phyloP scores from a whole-genome alignment of 2,797 vertebrate genomes.

The Adrianichthys oophorus region DNA sequence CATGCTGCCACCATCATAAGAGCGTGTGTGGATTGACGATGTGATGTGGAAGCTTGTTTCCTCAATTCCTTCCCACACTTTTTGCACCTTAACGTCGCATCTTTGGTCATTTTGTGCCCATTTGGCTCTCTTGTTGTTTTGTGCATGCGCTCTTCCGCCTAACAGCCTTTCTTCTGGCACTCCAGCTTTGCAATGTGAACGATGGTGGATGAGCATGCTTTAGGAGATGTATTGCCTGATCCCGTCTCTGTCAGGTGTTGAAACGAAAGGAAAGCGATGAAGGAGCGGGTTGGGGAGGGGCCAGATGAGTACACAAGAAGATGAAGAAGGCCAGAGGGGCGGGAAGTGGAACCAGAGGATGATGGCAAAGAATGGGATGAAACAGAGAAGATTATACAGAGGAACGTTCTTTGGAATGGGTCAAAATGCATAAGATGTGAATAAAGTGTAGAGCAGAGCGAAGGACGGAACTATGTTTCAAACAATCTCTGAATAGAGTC shows the following conservation, averaged over 20 bases:
- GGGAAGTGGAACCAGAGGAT: slow-evolving; percentile 49
- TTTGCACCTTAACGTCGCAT: slow-evolving; percentile 18
- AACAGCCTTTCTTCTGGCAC: slow-evolving; percentile 19
- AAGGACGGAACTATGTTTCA: slow-evolving; percentile 27
- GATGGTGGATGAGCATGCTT: slow-evolving; percentile 67
- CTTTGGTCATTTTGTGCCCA: slow-evolving; percentile 57
- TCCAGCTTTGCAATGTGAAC: slow-evolving; percentile 52
- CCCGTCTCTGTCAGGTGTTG: slow-evolving; percentile 71
- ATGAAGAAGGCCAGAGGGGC: slow-evolving; percentile 34
- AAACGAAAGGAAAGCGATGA: slow-evolving; percentile 60
- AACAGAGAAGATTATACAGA: slow-evolving; percentile 44
- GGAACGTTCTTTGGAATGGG: slow-evolving; percentile 17
- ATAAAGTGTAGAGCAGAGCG: slow-evolving; percentile 33
- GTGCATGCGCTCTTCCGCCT: slow-evolving; percentile 27
- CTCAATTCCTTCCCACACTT: slow-evolving; percentile 37
- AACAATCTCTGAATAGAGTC: slow-evolving; percentile 35
- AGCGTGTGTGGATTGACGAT: slow-evolving; percentile 26
- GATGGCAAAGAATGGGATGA: slow-evolving; percentile 51
- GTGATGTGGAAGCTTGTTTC: slow-evolving; percentile 55
- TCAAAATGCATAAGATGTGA: slow-evolving; percentile 29
- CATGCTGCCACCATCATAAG: slow-evolving; percentile 32
- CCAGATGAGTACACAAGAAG: slow-evolving; percentile 53
- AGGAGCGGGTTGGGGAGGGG: slow-evolving; percentile 14
- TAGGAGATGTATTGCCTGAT: slow-evolving; percentile 74
- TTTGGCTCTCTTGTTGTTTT: slow-evolving; percentile 59